Percentiles rank a stretch among this genome's conserved stretches.
Evolutionary conservation across 2,113 vertebrate genomes (phyloP).

Genomic region (Neomonachus schauinslandi): DNA sequence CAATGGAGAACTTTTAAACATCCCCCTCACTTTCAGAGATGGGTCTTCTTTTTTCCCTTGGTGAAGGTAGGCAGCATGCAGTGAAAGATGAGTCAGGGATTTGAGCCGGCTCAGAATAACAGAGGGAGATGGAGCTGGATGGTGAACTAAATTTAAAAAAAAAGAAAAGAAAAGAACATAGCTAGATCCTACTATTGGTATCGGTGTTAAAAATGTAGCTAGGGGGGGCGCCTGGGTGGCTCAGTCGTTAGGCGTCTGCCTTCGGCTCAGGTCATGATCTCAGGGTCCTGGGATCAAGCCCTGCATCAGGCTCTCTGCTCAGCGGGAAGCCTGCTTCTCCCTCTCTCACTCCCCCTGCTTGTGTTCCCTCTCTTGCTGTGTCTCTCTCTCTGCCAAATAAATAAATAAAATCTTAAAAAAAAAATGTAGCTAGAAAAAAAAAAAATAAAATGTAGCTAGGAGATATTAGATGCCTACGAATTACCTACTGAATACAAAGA

Average conservation of each 20-base stretch:
- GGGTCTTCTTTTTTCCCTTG: neutral
- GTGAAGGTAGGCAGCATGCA: neutral
- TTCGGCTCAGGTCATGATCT: no score
- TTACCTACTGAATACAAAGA: neutral
- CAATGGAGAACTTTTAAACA: neutral
- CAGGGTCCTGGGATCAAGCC: no score
- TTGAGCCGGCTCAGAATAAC: neutral
- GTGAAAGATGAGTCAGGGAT: neutral
- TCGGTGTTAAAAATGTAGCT: neutral
- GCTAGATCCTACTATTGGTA: neutral
- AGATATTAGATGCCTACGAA: neutral
- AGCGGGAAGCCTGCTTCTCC: no score
- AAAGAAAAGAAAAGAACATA: neutral
- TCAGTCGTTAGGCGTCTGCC: no score
- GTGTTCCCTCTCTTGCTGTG: no score
- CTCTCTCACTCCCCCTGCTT: no score
- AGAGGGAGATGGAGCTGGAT: neutral
- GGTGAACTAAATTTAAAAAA: neutral
- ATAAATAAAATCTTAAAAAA: neutral
- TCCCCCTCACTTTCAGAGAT: neutral
- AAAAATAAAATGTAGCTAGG: neutral
- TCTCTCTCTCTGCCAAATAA: no score
- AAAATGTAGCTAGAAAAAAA: neutral
- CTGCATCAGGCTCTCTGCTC: no score
- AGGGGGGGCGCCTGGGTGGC: no score